Conservation (phyloP, 2,113 vertebrate genomes). For the Eretmochelys imbricata region DNA sequence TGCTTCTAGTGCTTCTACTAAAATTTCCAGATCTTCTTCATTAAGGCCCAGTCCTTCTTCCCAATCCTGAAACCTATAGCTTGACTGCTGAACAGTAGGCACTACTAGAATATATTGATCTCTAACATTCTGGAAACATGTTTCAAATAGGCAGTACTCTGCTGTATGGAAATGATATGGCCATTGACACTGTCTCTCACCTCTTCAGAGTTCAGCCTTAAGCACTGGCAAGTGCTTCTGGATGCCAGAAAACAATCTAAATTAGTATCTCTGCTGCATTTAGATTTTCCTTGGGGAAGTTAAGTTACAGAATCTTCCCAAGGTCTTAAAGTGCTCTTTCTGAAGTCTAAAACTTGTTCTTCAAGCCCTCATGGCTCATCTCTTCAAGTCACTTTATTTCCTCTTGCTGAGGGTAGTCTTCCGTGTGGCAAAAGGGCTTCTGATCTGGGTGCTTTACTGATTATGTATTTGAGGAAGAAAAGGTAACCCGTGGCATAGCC, state of each 20-base stretch:
- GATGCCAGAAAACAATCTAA: neutral
- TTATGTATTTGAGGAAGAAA: neutral
- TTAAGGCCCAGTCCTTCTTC: neutral
- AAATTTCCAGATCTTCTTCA: neutral
- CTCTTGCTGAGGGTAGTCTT: neutral
- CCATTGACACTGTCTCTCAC: neutral
- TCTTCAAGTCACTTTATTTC: neutral
- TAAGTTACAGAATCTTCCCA: fast-evolving
- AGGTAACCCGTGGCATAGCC: neutral
- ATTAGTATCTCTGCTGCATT: neutral
- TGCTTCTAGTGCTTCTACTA: neutral
- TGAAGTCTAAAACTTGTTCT: neutral
- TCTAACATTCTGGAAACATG: neutral
- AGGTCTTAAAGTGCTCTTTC: neutral
- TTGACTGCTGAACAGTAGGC: neutral
- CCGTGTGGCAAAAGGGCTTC: neutral
- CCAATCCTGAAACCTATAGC: neutral
- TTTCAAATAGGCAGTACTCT: neutral
- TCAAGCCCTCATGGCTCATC: neutral
- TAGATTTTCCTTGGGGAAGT: neutral
- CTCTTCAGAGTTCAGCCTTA: neutral
- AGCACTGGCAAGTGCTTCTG: neutral
- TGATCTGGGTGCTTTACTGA: neutral
- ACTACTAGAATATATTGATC: neutral
- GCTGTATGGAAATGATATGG: neutral